A percentile compares a stretch with the other conserved stretches of the same genome.
phyloP scores from a whole-genome alignment of 2,797 vertebrate species.

The Cyprinodon diabolis region DNA sequence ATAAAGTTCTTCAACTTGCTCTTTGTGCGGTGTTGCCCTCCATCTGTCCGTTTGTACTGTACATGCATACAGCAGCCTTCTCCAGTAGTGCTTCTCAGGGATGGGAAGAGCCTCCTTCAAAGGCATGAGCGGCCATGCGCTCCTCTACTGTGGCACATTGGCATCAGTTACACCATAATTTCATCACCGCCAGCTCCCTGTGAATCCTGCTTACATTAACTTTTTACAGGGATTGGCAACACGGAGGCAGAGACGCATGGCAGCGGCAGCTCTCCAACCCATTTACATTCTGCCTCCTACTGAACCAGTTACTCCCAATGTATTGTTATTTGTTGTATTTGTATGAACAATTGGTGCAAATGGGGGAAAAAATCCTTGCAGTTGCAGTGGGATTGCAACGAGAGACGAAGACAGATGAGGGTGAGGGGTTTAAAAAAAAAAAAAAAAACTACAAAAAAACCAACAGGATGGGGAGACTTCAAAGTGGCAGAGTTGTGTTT shows the following conservation, averaged over 20 bases:
- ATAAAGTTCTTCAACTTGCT: conserved; percentile 48
- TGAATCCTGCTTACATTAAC: conserved; percentile 86
- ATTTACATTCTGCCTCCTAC: conserved; percentile 51
- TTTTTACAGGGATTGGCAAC: conserved; percentile 85
- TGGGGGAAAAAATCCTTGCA: conserved; percentile 52
- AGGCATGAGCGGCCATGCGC: conserved; percentile 70
- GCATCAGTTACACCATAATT: conserved; percentile 87
- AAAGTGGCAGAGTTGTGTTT: conserved; percentile 64
- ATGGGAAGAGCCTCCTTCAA: conserved; percentile 75
- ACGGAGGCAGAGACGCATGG: conserved; percentile 69
- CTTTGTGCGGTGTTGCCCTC: conserved; percentile 70
- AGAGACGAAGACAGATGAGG: conserved; percentile 37
- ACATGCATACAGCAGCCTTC: conserved; percentile 62
- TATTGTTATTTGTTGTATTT: conserved; percentile 72
- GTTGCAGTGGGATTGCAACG: conserved; percentile 60
- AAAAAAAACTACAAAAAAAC: conserved; percentile 18
- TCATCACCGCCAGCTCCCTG: conserved; percentile 85
- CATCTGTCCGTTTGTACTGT: conserved; percentile 72
- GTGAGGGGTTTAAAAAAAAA: conserved; percentile 56
- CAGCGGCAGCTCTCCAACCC: conserved; percentile 57
- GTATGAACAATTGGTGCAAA: conserved; percentile 52
- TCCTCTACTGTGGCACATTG: conserved; percentile 79
- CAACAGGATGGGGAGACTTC: conserved; percentile 58
- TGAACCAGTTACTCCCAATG: conserved; percentile 43
- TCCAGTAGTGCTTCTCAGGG: conserved; percentile 70